A percentile compares a stretch with the other conserved stretches of the same genome.
Evolutionary conservation across 1,140 invertebrate species (phyloP).

Genomic region (Drosophila willistoni): DNA sequence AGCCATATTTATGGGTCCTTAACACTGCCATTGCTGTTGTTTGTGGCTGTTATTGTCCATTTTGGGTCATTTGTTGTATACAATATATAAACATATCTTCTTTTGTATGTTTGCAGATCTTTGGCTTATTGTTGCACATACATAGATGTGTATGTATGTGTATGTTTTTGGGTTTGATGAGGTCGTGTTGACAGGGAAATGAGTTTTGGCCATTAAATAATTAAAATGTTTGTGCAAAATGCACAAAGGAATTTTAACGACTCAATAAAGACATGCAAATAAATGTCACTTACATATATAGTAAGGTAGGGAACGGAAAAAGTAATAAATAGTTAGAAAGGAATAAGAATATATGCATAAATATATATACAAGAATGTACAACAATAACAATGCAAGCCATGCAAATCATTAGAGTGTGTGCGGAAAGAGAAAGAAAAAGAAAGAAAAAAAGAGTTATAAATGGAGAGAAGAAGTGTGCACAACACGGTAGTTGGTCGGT

Average conservation of each 20-base stretch:
- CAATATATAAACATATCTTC: neutral
- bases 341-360: too few species aligned
- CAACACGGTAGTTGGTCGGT: conserved; percentile 22
- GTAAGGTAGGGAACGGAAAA: conserved; percentile 23
- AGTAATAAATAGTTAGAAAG: conserved; percentile 8
- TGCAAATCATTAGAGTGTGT: conserved; percentile 60
- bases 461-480: conserved; percentile 30
- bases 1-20: conserved; percentile 4
- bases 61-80: neutral
- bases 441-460: conserved; percentile 27
- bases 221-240: conserved; percentile 54
- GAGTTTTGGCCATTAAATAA: conserved; percentile 53
- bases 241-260: conserved; percentile 65
- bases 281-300: conserved; percentile 59
- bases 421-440: conserved; percentile 5
- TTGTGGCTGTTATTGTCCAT: neutral
- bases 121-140: neutral
- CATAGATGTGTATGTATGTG: neutral
- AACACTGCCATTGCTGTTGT: neutral
- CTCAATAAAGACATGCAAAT: conserved; percentile 63
- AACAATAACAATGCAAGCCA: conserved; percentile 27
- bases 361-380: neutral
- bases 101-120: neutral
- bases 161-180: neutral
- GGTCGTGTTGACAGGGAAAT: conserved; percentile 1